phyloP scores from a whole-genome alignment of 2,797 vertebrate genomes.

The Euphonia xanthogaster region DNA sequence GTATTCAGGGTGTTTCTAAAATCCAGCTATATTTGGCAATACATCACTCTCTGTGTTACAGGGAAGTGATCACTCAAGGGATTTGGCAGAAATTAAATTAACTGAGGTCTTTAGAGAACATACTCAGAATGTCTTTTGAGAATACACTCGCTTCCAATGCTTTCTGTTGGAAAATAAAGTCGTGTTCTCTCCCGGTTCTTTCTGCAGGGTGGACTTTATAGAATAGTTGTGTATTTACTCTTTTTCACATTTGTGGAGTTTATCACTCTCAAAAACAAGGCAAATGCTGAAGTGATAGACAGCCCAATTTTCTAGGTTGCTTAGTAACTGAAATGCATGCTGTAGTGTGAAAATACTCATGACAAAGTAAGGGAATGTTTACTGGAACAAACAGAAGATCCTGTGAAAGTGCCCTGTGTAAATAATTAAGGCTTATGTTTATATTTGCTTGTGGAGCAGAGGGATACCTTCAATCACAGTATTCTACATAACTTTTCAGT shows the following conservation, averaged over 20 bases:
- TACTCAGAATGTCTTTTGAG: constrained; percentile 32
- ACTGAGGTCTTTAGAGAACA: constrained; percentile 43
- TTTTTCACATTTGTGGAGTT: not conserved
- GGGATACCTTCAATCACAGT: not conserved
- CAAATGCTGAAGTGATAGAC: constrained; percentile 45
- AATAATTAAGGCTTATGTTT: not conserved
- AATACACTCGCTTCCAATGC: not conserved
- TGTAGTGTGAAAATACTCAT: not conserved
- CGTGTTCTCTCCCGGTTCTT: fast-evolving
- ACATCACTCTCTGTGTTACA: not conserved
- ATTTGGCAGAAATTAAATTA: constrained; percentile 59
- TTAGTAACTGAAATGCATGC: constrained; percentile 22
- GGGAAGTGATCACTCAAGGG: constrained; percentile 37
- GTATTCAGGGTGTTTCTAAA: constrained; percentile 17
- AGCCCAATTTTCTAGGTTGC: constrained; percentile 47
- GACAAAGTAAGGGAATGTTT: not conserved
- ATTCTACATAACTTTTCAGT: not conserved
- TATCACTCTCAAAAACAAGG: constrained; percentile 29
- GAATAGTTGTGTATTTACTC: not conserved
- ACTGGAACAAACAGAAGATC: not conserved
- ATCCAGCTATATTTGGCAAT: constrained; percentile 37
- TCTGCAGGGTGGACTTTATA: not conserved
- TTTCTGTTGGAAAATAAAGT: not conserved
- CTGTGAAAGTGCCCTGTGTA: not conserved
- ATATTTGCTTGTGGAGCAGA: not conserved